Evolutionary conservation across 2,797 vertebrate species (phyloP).

Genomic region (Microchirus variegatus): DNA sequence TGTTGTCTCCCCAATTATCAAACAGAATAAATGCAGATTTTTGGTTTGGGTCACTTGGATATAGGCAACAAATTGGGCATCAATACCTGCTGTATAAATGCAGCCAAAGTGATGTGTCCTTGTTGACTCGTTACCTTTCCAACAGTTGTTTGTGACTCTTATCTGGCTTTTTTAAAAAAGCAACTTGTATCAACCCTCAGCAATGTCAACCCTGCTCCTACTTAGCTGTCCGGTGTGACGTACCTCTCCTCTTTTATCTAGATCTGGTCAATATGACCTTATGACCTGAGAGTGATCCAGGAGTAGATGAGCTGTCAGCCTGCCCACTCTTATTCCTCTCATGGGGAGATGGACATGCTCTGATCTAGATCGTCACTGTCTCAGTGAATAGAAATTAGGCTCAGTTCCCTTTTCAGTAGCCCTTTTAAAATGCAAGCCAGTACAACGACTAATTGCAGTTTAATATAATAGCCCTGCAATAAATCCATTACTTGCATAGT

Average conservation of each 20-base stretch:
- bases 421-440: neutral
- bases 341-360: conserved; percentile 5
- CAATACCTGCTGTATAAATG: too few species aligned
- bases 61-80: too few species aligned
- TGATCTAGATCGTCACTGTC: neutral
- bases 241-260: conserved; percentile 3
- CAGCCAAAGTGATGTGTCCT: too few species aligned
- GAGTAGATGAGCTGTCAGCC: conserved; percentile 27
- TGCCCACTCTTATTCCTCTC: conserved; percentile 6
- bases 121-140: neutral
- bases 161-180: neutral
- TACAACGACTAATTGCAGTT: neutral
- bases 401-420: neutral
- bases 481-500: neutral
- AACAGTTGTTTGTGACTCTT: neutral
- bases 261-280: conserved; percentile 42
- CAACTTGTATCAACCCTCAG: neutral
- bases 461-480: neutral
- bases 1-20: too few species aligned
- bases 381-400: conserved; percentile 4
- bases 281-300: conserved; percentile 21
- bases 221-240: conserved; percentile 14
- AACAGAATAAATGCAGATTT: too few species aligned
- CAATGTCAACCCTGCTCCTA: neutral
- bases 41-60: too few species aligned